phyloP scores from a whole-genome alignment of 2,888 invertebrate genomes.

The Charanyca ferruginea region DNA sequence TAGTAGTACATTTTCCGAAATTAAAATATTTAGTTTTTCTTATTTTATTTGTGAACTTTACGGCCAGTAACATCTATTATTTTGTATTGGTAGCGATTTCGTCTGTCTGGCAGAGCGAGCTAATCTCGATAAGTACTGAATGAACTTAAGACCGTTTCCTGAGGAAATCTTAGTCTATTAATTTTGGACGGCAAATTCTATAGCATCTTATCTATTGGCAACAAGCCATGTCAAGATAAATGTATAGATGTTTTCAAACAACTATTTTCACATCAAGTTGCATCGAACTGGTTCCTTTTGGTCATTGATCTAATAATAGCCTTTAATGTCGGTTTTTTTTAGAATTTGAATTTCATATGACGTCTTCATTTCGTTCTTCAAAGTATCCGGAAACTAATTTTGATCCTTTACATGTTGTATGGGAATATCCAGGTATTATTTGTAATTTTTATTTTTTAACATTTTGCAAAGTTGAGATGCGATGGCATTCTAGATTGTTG shows the following conservation, averaged over 20 bases:
- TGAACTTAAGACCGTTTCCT: constrained; percentile 20
- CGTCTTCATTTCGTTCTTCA: too few species aligned
- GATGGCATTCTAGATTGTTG: too few species aligned
- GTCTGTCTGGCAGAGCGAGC: constrained; percentile 2
- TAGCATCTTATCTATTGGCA: constrained; percentile 9
- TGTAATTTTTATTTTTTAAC: too few species aligned
- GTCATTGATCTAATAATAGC: too few species aligned
- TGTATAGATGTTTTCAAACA: not conserved
- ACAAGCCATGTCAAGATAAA: not conserved
- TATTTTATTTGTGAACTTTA: not conserved
- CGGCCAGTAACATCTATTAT: too few species aligned
- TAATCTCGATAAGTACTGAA: constrained; percentile 12
- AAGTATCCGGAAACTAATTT: too few species aligned
- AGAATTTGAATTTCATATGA: not conserved
- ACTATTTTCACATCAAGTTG: not conserved
- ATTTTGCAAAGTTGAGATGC: too few species aligned
- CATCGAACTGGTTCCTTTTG: not conserved
- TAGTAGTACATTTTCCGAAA: constrained; percentile 19
- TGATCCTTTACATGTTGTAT: too few species aligned
- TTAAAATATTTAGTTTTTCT: too few species aligned
- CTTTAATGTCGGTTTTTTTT: not conserved
- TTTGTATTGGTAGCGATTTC: not conserved
- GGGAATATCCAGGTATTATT: not conserved
- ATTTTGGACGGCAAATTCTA: constrained; percentile 9
- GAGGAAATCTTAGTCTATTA: constrained; percentile 14